Base-by-base conservation (phyloP, 2,888 invertebrate species). In the Melangyna quadrimaculata region DNA sequence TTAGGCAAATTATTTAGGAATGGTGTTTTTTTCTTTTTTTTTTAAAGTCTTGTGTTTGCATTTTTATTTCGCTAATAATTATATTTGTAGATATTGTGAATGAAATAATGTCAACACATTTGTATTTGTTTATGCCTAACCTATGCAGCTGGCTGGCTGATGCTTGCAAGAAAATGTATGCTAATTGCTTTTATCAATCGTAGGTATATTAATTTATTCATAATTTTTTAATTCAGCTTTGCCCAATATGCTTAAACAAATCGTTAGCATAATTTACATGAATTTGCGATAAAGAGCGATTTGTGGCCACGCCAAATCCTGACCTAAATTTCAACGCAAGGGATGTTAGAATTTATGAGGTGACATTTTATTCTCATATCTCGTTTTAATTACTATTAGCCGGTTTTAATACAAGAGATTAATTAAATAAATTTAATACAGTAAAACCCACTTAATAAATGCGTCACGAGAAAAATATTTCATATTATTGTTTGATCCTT, bases 51-150 rank as follows among this genome's bases (percentile, higher is more conserved):
- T 0, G 10, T 37, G 37, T 59, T 37, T 59, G 59, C 22, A 59
- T 59, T 59, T 59, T n/a, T n/a, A 14, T 59, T 19, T 51, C 0
- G 2, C 4, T 48, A 1, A 17, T 45, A 22, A 14, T 51, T 7
- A n/a, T 40, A n/a, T 40, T 57, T 19, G 17, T 19, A n/a, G n/a
- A n/a, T n/a, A 57, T 59, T 19, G 37, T 37, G 22, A 59, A 37
- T 59, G 59, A 59, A 37, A 59, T 59, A 59, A 22, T 59, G 37
- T 59, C 59, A 59, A 59, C 59, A 22, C 22, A 19, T 32, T 19
- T 57, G 17, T 19, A 57, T 32, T 19, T 48, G 19, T 37, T 9
- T 3, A 45, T 19, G 3, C 8, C 2, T 17, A 43, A n/a, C n/a
- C 7, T 45, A 2, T 22, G 48, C 10, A 4, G 48, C 22, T 24